Base-by-base conservation (phyloP, 2,888 invertebrate genomes). In the Andrena flavipes region DNA sequence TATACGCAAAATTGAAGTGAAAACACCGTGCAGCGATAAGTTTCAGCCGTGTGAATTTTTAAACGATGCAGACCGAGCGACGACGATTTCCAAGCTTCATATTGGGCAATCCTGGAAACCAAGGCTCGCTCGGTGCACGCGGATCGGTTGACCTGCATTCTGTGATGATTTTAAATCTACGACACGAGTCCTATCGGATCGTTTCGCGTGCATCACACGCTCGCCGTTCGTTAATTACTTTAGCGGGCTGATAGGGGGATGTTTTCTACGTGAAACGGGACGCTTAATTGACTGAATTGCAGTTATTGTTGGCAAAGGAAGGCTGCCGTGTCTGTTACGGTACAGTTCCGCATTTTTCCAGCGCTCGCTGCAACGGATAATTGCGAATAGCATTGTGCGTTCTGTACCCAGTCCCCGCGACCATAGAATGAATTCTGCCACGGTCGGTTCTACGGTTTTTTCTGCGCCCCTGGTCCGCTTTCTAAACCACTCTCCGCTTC, bases 401-500 rank as follows among this genome's bases (percentile, higher is more conserved):
- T 29, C 29, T 35, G 23, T 42, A 16, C 42, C 42, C 59, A 30
- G 35, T 29, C 20, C 63, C 56, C 33, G 10, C 30, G 35, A 62
- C 64, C 62, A 64, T 71, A 78, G 86, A 85, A 86, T 60, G 72
- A 84, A 76, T 85, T 78, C 69, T 80, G 76, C 68, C 85, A 60
- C 74, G 68, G 49, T 77, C 79, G 80, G 80, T 78, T 76, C 71
- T 84, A 82, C 63, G 83, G 76, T 80, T 85, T 30, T 84, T 83
- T 88, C 68, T 82, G 49, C 60, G 68, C 69, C 72, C 70, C 68
- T 42, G 74, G 84, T 76, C 89, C 88, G 91, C 92, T 92, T 92
- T 92, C 92, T 92, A 92, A 92, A 92, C 92, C 90, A 87, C 91
- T 92, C 88, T 89, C 87, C 72, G 87, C 84, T 85, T 92, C 88